Conservation (phyloP, 1,140 invertebrate species). For the Gonioctena quinquepunctata region DNA sequence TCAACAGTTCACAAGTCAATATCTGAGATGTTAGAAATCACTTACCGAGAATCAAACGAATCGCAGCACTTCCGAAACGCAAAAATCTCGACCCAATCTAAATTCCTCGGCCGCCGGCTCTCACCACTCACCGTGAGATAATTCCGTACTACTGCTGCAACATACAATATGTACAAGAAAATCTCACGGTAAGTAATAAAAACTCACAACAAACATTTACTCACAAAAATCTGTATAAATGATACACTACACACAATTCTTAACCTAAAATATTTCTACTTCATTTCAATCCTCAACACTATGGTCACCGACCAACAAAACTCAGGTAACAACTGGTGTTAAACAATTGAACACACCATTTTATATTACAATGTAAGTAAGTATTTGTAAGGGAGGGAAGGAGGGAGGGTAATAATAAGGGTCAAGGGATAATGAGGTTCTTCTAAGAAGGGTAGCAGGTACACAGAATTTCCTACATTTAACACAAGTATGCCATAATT, state of each 20-base stretch:
- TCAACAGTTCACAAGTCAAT: no score
- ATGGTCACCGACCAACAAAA: background rate
- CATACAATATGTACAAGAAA: conserved; percentile 32
- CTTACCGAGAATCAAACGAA: no score
- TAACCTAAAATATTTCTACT: background rate
- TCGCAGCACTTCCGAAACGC: background rate
- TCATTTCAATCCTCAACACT: background rate
- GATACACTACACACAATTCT: background rate
- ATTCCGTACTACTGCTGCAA: conserved; percentile 44
- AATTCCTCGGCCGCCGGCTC: background rate
- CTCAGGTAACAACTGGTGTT: background rate
- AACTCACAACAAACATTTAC: conserved; percentile 14
- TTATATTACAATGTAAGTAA: background rate
- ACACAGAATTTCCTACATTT: background rate
- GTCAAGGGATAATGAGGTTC: background rate
- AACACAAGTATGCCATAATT: background rate
- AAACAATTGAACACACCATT: background rate
- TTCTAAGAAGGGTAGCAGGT: background rate
- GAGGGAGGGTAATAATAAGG: no score
- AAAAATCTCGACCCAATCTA: background rate
- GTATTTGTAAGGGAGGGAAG: background rate
- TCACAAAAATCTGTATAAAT: conserved; percentile 5
- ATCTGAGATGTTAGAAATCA: no score
- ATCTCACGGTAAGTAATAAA: conserved; percentile 34
- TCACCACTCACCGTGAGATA: conserved; percentile 32